These are phyloP conservation scores for Acanthaster planci DNA, from an alignment of 35 echinoderm and acorn worm genomes.

Conservation along the genomic window DNA sequence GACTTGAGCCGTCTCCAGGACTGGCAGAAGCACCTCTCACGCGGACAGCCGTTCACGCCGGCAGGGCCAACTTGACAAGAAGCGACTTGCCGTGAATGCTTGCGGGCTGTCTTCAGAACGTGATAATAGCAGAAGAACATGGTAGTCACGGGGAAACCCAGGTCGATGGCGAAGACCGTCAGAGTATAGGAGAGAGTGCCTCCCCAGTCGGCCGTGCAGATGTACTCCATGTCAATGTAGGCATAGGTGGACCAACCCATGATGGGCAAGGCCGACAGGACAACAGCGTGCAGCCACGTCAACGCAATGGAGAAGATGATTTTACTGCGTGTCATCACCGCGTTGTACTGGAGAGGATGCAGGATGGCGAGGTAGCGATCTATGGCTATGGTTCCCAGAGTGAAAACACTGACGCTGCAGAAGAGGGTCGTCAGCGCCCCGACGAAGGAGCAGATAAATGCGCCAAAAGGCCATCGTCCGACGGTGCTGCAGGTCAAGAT, in stretches of 20 bases:
- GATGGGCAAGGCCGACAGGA: conserved; percentile 49
- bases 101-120: conserved; percentile 57
- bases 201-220: conserved; percentile 70
- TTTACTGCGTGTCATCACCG: conserved; percentile 44
- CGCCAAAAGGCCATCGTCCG: conserved; percentile 47
- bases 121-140: conserved; percentile 70
- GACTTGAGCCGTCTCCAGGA: conserved; percentile 37
- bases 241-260: conserved; percentile 65
- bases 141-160: conserved; percentile 44
- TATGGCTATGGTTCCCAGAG: conserved; percentile 62
- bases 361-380: conserved; percentile 77
- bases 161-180: background rate
- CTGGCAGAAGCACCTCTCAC: background rate
- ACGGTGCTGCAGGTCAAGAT: conserved; percentile 54
- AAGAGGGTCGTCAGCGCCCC: conserved; percentile 26
- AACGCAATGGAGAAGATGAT: conserved; percentile 39
- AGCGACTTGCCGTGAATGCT: conserved; percentile 49
- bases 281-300: conserved; percentile 65
- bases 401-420: conserved; percentile 63
- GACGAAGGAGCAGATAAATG: conserved; percentile 45
- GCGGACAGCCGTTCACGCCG: background rate
- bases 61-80: background rate
- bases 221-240: conserved; percentile 51
- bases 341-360: conserved; percentile 54
- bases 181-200: conserved; percentile 35